phyloP scores from a whole-genome alignment of 2,797 vertebrate species.

The Spheniscus humboldti region DNA sequence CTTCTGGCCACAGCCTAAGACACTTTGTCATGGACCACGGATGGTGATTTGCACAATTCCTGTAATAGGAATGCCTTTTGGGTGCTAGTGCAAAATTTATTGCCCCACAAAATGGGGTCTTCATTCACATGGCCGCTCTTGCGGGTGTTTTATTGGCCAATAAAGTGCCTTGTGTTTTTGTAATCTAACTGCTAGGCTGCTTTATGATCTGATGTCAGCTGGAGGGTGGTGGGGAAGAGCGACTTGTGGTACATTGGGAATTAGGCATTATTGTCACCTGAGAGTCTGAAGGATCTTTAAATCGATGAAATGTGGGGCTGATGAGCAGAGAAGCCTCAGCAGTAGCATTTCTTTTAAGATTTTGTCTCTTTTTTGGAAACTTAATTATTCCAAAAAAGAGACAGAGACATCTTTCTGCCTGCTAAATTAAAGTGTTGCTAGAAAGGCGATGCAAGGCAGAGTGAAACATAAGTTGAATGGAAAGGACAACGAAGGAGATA shows the following conservation, averaged over 20 bases:
- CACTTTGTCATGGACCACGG: background rate
- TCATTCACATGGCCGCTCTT: slow-evolving; percentile 1
- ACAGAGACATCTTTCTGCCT: background rate
- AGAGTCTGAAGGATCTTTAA: slow-evolving; percentile 4
- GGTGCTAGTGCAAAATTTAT: slow-evolving; percentile 20
- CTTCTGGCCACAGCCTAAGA: background rate
- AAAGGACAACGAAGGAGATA: background rate
- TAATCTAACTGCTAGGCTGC: slow-evolving; percentile 6
- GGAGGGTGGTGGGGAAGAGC: background rate
- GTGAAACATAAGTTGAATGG: background rate
- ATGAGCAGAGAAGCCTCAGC: background rate
- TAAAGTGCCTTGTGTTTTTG: slow-evolving; percentile 47
- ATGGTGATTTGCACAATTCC: background rate
- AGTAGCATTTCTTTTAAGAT: background rate
- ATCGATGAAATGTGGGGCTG: background rate
- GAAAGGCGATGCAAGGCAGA: background rate
- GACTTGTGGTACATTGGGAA: background rate
- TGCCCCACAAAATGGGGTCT: slow-evolving; percentile 9
- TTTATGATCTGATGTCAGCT: slow-evolving; percentile 33
- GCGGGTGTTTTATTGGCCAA: slow-evolving; percentile 36
- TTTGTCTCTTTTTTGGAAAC: background rate
- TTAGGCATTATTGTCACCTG: slow-evolving; percentile 1
- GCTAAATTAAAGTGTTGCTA: background rate
- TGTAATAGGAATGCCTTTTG: background rate
- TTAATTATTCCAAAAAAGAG: slow-evolving; percentile 1